Base-by-base conservation (phyloP, 2,888 invertebrate species). In the Drosophila limbata region DNA sequence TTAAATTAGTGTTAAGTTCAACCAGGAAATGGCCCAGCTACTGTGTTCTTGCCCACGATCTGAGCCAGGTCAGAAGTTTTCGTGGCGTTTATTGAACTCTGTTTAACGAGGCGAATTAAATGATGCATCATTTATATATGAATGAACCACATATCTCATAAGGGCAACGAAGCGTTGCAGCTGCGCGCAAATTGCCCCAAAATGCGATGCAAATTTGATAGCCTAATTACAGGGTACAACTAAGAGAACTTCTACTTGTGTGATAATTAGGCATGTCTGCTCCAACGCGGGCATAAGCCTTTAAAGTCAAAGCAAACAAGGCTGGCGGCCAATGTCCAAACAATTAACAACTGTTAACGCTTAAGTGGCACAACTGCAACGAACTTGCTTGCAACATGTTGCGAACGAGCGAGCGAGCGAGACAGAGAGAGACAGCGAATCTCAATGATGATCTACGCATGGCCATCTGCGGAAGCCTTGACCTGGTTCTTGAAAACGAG, bases 11-110 rank as follows among this genome's bases (percentile, higher is more conserved):
- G 84, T 85, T 79, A 76, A 85, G 67, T 44, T 69, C 33, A 67
- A 84, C 77, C 87, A 87, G 87, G 82, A 83, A 83, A 87, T 84
- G 61, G 64, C 53, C 31, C 69, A 48, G 70, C 69, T 53, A 68
- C 51, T 48, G 13, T 69, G 44, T 59, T 65, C 64, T 74, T 55
- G 45, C 5, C 55, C 17, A 17, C 21, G 13, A 19, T 45, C 40
- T 17, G 28, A 28, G 25, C 25, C 31, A 39, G 44, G 51, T 50
- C 39, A 69, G 45, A 42, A 51, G 42, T 44, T 55, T 47, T 47
- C 42, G 15, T 39, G 5, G 53, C 70, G 81, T 82, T 81, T 81
- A 76, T 84, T 82, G 78, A 82, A 82, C 86, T 56, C 62, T 48
- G 69, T 15, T 33, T 62, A 76, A 53, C 80, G 56, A 66, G 69